phyloP scores from a whole-genome alignment of 2,797 vertebrate genomes.

The Denticeps clupeoides region DNA sequence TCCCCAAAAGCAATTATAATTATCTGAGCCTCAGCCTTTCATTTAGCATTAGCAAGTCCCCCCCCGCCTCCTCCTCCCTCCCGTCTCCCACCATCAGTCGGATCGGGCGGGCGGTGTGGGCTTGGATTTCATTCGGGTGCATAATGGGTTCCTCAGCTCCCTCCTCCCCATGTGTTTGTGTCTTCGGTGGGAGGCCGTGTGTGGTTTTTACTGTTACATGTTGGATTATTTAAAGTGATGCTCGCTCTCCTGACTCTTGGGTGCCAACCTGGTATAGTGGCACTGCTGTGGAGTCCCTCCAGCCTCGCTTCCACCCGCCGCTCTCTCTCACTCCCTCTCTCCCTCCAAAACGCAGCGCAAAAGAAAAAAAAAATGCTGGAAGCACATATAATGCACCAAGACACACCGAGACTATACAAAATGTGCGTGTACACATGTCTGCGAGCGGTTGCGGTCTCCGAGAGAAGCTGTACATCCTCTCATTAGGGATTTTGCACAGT shows the following conservation, averaged over 20 bases:
- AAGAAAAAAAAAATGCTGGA: neutral
- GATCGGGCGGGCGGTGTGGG: conserved; percentile 2
- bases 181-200: conserved; percentile 3
- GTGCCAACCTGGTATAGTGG: neutral
- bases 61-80: neutral
- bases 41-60: conserved; percentile 14
- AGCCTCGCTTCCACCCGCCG: too few species aligned
- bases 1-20: conserved; percentile 16
- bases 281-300: too few species aligned
- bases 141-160: conserved; percentile 10
- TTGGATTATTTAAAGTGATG: conserved; percentile 20
- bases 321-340: too few species aligned
- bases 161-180: conserved; percentile 8
- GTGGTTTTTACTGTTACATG: conserved; percentile 16
- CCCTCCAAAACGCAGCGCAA: too few species aligned
- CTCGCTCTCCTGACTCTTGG: neutral
- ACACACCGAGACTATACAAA: too few species aligned
- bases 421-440: too few species aligned
- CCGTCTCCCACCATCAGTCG: conserved; percentile 9
- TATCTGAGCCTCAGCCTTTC: conserved; percentile 1
- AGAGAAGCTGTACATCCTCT: too few species aligned
- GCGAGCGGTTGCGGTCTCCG: too few species aligned
- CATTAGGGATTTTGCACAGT: too few species aligned
- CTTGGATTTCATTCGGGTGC: conserved; percentile 16
- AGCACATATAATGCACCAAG: too few species aligned